These are phyloP conservation scores for Caenorhabditis sp. DNA, from an alignment of 2,888 invertebrate species.

Conservation along the genomic window DNA sequence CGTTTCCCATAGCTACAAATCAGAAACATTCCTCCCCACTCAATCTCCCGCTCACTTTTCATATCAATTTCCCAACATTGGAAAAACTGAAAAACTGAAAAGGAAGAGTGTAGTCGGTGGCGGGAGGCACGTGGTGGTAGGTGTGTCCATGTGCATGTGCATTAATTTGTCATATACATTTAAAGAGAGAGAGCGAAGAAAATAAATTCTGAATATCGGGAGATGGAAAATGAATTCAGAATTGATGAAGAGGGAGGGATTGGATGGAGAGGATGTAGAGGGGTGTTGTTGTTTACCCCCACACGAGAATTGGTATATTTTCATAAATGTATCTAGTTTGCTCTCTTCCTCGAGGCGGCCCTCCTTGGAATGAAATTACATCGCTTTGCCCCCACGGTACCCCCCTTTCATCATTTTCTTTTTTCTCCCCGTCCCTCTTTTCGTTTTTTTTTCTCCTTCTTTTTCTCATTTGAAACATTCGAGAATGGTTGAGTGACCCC, in stretches of 20 bases:
- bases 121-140: background rate
- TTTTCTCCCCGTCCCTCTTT: slow-evolving; percentile 23
- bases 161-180: slow-evolving; percentile 32
- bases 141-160: slow-evolving; percentile 4
- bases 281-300: slow-evolving; percentile 18
- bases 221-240: background rate
- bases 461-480: slow-evolving; percentile 49
- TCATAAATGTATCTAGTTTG: slow-evolving; percentile 26
- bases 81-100: background rate
- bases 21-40: slow-evolving; percentile 26
- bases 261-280: background rate
- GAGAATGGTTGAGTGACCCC: slow-evolving; percentile 58
- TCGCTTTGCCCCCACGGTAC: slow-evolving; percentile 13
- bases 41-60: background rate
- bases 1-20: slow-evolving; percentile 1
- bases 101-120: background rate
- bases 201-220: background rate
- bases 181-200: slow-evolving; percentile 2
- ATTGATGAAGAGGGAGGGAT: background rate
- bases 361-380: slow-evolving; percentile 46
- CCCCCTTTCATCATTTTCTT: slow-evolving; percentile 20
- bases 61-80: background rate
- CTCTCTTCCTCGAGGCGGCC: slow-evolving; percentile 12
- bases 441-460: slow-evolving; percentile 20
- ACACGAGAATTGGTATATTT: background rate